These are phyloP conservation scores for Masticophis lateralis DNA, from an alignment of 2,797 vertebrate species.

Conservation along the genomic window DNA sequence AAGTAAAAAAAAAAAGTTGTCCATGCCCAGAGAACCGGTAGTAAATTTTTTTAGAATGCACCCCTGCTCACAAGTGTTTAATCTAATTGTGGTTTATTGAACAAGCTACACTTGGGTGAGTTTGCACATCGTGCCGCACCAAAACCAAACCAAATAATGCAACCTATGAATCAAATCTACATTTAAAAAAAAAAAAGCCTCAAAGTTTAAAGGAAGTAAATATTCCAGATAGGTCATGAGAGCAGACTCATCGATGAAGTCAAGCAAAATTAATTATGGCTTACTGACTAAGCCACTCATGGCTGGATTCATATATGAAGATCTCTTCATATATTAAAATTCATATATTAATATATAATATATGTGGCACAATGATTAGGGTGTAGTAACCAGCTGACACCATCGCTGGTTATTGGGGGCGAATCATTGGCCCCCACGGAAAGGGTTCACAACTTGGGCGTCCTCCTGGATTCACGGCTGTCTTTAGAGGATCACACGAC, in stretches of 20 bases:
- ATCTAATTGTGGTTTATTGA: neutral
- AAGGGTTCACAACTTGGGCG: no score
- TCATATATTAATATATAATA: no score
- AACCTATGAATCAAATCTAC: neutral
- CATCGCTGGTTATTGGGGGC: no score
- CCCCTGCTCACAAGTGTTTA: neutral
- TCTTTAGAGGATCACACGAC: no score
- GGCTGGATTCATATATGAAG: neutral
- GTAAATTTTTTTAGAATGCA: no score
- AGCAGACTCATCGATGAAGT: neutral
- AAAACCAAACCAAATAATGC: neutral
- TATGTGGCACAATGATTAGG: no score
- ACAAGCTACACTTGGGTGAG: neutral
- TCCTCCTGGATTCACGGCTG: no score
- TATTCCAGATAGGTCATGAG: neutral
- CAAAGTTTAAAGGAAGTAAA: neutral
- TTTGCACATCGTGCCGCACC: neutral
- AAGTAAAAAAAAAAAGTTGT: no score
- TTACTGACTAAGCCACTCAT: neutral
- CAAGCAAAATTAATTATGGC: neutral
- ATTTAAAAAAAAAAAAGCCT: neutral
- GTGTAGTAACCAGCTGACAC: no score
- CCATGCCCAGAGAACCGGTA: no score
- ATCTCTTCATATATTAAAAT: neutral
- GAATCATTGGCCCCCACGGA: no score